Base-by-base conservation (phyloP, 2,888 invertebrate species). In the Andrena bucephala region DNA sequence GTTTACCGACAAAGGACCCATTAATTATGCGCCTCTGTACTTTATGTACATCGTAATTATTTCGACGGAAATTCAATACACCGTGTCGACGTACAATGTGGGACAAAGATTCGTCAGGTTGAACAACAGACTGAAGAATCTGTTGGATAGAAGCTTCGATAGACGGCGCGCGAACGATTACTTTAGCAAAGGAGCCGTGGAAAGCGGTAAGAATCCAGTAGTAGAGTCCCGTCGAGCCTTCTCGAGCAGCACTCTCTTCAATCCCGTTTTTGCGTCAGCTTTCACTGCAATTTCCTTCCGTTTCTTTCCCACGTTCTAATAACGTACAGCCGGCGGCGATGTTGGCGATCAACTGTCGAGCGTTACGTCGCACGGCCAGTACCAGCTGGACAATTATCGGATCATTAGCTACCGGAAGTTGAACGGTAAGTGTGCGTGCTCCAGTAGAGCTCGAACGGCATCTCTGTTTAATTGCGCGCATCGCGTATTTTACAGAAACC, bases 41-140 rank as follows among this genome's bases (percentile, higher is more conserved):
- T 89, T 95, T 3, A 94, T 96, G 87, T 96, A 96, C 94, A 94
- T 95, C 82, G 94, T 96, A 54, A 95, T 96, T 65, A 93, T 96
- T 87, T 94, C 95, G 57, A 93, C 96, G 89, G 96, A 96, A 90
- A 93, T 96, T 2, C 96, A 96, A 90, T 96, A 95, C 77, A 95
- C 95, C 48, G 94, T 96, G 86, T 94, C 95, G 0, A 95, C 95
- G 2, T 94, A 95, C 71, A 95, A 95, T 4, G 94, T 96, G 31
- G 94, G 95, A 33, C 94, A 95, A 50, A 94, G 96, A 24, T 95
- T 96, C 85, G 92, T 93, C 10, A 94, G 95, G 0, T 94, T 96
- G 54, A 96, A 96, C 87, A 94, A 94, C 29, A 94, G 94, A 1
- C 94, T 96, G 0, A 94, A 94, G 1, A 93, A 94, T 2, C 95